Conservation (phyloP, 2,113 vertebrate species). For the Thamnophis sirtalis region DNA sequence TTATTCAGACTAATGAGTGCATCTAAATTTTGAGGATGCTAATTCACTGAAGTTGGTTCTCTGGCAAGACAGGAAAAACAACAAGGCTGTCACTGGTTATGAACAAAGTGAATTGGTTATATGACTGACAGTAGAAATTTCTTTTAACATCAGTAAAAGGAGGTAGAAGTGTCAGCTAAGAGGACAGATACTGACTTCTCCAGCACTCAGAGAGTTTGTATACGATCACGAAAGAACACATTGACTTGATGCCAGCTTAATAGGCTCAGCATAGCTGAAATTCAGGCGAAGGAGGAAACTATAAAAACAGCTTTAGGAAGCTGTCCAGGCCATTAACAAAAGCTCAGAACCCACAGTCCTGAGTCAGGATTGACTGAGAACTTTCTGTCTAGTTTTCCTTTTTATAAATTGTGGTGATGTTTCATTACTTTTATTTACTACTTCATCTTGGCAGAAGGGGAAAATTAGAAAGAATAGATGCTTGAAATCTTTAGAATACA, state of each 20-base stretch:
- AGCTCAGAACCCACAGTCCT: constrained; percentile 35
- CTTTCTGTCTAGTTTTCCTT: constrained; percentile 18
- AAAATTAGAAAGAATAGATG: neutral
- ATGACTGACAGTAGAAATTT: constrained; percentile 97
- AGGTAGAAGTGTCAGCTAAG: constrained; percentile 87
- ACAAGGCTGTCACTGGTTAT: constrained; percentile 87
- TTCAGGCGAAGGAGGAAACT: constrained; percentile 11
- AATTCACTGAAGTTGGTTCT: constrained; percentile 71
- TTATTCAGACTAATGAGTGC: constrained; percentile 96
- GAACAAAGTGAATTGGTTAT: constrained; percentile 98
- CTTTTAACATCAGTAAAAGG: constrained; percentile 96
- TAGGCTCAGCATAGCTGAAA: constrained; percentile 63
- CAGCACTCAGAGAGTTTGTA: constrained; percentile 77
- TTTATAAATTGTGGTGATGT: constrained; percentile 36
- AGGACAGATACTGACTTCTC: constrained; percentile 80
- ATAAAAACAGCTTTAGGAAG: constrained; percentile 42
- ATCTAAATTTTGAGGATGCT: constrained; percentile 86
- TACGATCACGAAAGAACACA: constrained; percentile 72
- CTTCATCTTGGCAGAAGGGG: neutral
- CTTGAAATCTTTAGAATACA: neutral
- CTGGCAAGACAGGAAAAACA: constrained; percentile 69
- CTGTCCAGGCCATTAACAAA: constrained; percentile 23
- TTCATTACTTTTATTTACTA: constrained; percentile 38
- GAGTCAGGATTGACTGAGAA: constrained; percentile 17
- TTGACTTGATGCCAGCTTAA: constrained; percentile 70